Evolutionary conservation across 2,797 vertebrate species (phyloP).

Genomic region (Myotis planiceps): DNA sequence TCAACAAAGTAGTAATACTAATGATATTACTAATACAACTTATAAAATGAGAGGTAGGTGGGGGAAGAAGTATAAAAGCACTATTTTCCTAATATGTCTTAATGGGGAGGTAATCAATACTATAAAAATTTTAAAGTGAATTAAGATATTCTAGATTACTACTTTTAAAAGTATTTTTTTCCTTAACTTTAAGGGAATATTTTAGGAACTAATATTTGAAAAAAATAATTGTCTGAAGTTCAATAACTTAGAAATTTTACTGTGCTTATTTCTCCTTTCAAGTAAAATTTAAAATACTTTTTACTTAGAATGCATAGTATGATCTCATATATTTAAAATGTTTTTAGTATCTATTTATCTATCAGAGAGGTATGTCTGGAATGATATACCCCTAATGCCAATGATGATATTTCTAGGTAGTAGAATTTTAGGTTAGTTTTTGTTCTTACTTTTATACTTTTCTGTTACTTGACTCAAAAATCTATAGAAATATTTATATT

Average conservation of each 20-base stretch:
- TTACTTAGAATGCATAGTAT: constrained; percentile 1
- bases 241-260: constrained; percentile 43
- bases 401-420: neutral
- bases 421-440: constrained; percentile 1
- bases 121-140: neutral
- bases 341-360: constrained; percentile 13
- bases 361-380: neutral
- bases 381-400: neutral
- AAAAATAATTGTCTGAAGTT: constrained; percentile 47
- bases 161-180: neutral
- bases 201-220: constrained; percentile 37
- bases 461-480: constrained; percentile 39
- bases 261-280: constrained; percentile 42
- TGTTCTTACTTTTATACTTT: constrained; percentile 52
- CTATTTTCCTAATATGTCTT: neutral
- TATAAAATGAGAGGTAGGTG: neutral
- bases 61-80: neutral
- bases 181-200: neutral
- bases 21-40: neutral
- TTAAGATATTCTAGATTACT: neutral
- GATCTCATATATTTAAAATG: neutral
- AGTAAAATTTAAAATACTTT: constrained; percentile 33
- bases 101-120: neutral
- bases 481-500: neutral
- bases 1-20: neutral